Conservation (phyloP, 2,888 invertebrate genomes). For the Endomychus coccineus region DNA sequence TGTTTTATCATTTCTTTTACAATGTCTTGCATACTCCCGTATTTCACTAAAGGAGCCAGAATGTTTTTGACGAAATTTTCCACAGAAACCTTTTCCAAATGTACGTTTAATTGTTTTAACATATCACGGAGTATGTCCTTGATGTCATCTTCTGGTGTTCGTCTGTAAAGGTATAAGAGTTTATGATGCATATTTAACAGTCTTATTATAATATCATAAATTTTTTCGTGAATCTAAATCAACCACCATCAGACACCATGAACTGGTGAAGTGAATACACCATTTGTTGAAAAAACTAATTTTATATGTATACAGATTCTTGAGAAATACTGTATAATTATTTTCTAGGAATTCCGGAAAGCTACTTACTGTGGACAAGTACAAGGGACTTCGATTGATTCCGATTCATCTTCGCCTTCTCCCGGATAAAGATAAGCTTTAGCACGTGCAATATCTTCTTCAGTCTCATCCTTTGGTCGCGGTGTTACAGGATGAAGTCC, state of each 20-base stretch:
- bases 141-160: slow-evolving; percentile 1
- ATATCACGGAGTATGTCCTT: slow-evolving; percentile 28
- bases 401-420: no score
- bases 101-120: slow-evolving; percentile 25
- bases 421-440: slow-evolving; percentile 12
- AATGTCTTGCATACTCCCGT: slow-evolving; percentile 30
- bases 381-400: no score
- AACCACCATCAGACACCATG: no score
- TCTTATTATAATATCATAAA: no score
- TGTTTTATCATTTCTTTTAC: slow-evolving; percentile 30
- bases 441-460: slow-evolving; percentile 11
- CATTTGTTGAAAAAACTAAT: no score
- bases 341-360: no score
- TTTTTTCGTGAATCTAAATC: no score
- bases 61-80: slow-evolving; percentile 29
- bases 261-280: no score
- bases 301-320: no score
- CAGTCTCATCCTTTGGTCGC: slow-evolving; percentile 1
- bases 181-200: no score
- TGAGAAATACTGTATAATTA: no score
- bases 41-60: slow-evolving; percentile 26
- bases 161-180: background rate
- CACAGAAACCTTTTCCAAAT: slow-evolving; percentile 20
- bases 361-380: no score
- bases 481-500: slow-evolving; percentile 1